Base-by-base conservation (phyloP, 1,140 invertebrate genomes). In the Vanessa tameamea region DNA sequence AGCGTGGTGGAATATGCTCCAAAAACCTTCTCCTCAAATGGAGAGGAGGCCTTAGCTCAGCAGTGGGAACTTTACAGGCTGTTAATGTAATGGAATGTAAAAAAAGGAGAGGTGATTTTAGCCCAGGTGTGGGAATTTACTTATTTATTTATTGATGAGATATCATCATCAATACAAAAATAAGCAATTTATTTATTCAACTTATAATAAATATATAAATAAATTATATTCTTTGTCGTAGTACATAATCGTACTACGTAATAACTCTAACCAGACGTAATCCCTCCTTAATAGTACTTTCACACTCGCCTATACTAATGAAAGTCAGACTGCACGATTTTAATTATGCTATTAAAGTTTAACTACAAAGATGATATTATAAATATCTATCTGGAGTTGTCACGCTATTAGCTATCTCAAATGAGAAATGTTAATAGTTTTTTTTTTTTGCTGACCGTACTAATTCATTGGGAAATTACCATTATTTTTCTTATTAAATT, bases 251-350 rank as follows among this genome's bases (percentile, higher is more conserved):
- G 74, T 82, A 77, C 70, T 69, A 75, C 75, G 75, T 84, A 81
- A 85, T 85, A 85, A 85, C 80, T 84, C 77, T 85, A 85, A 84
- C 83, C 83, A 83, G 83, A 69, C 78, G 81, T 73, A 78, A 81
- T 81, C 78, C 79, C 77, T 82, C 20, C 84, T 83, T 87, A 86
- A 87, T 87, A 82, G 77, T 82, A 81, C 81, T 83, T 80, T 78
- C 79, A 75, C 79, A 81, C 79, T 82, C 79, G 78, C 71, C 78
- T 80, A 74, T 79, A 77, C 73, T 82, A 77, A 82, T 80, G 76
- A 73, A 83, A 79, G 78, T 81, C 26, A 65, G 69, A 72, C 75
- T 75, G 68, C 69, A 80, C 63, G 71, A 64, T 72, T 76, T 51
- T 55, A 68, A 76, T 76, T 76, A 76, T 69, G 64, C 68, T 72